These are phyloP conservation scores for Pollachius pollachius DNA, from an alignment of 2,113 vertebrate genomes.

Conservation along the genomic window DNA sequence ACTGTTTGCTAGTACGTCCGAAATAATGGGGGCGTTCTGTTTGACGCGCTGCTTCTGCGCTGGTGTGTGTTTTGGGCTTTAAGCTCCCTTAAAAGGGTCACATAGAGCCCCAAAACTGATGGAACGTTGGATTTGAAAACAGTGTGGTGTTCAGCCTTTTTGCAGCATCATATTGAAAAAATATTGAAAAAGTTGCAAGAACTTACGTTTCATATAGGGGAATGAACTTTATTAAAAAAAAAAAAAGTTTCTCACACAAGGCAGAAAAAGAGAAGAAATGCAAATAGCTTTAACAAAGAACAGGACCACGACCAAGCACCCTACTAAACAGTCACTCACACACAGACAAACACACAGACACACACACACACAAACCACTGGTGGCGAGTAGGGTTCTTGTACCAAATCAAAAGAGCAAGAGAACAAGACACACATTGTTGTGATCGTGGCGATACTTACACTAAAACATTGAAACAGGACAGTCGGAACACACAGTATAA, in stretches of 20 bases:
- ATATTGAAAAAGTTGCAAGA: constrained; percentile 8
- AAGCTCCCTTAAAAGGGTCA: constrained; percentile 68
- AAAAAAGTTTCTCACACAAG: constrained; percentile 90
- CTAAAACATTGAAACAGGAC: constrained; percentile 62
- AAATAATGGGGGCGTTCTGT: too few species aligned
- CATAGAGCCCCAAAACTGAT: constrained; percentile 55
- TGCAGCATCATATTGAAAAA: too few species aligned
- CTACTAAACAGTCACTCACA: too few species aligned
- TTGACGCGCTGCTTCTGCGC: too few species aligned
- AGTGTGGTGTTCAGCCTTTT: background rate
- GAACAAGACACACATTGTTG: constrained; percentile 70
- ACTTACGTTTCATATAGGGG: constrained; percentile 47
- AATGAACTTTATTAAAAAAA: constrained; percentile 90
- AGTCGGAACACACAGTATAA: constrained; percentile 60
- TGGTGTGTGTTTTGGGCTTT: constrained; percentile 19
- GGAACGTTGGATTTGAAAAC: background rate
- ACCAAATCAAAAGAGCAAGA: constrained; percentile 80
- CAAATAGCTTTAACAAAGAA: constrained; percentile 92
- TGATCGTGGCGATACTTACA: constrained; percentile 65
- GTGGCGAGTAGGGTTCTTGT: constrained; percentile 76
- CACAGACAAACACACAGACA: too few species aligned
- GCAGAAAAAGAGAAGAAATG: constrained; percentile 82
- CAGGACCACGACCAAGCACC: constrained; percentile 64
- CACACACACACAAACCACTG: constrained; percentile 39
- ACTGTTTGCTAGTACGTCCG: too few species aligned